These are phyloP conservation scores for Thryonomys swinderianus DNA, from an alignment of 2,113 vertebrate genomes.

Conservation along the genomic window DNA sequence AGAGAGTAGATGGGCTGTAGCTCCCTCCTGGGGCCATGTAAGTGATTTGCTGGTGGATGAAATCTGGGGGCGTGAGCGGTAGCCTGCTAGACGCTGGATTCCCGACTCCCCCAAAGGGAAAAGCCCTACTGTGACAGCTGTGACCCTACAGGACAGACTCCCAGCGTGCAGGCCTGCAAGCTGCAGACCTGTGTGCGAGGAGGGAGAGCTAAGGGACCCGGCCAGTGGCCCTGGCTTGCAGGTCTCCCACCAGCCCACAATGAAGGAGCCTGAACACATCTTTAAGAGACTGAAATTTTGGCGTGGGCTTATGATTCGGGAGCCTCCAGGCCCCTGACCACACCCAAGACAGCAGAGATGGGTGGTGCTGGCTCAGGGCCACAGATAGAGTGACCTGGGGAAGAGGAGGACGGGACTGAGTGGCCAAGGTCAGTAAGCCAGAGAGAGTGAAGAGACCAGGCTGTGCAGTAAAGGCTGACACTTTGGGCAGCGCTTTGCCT, in stretches of 20 bases:
- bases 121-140: not conserved
- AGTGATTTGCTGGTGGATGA: fast-evolving
- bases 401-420: no score
- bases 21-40: not conserved
- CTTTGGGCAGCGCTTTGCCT: not conserved
- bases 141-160: not conserved
- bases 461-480: no score
- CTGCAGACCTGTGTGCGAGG: fast-evolving
- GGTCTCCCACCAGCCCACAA: fast-evolving
- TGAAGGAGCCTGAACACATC: not conserved
- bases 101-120: not conserved
- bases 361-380: not conserved
- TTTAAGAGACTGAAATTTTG: fast-evolving
- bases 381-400: not conserved
- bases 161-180: no score
- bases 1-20: fast-evolving
- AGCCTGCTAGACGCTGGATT: not conserved
- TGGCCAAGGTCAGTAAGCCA: fast-evolving
- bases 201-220: not conserved
- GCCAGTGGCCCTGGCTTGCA: fast-evolving
- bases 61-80: not conserved
- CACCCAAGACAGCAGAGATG: not conserved
- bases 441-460: fast-evolving
- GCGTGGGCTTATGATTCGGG: not conserved
- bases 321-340: not conserved